Base-by-base conservation (phyloP, 2,797 vertebrate genomes). In the Poeciliopsis infans region DNA sequence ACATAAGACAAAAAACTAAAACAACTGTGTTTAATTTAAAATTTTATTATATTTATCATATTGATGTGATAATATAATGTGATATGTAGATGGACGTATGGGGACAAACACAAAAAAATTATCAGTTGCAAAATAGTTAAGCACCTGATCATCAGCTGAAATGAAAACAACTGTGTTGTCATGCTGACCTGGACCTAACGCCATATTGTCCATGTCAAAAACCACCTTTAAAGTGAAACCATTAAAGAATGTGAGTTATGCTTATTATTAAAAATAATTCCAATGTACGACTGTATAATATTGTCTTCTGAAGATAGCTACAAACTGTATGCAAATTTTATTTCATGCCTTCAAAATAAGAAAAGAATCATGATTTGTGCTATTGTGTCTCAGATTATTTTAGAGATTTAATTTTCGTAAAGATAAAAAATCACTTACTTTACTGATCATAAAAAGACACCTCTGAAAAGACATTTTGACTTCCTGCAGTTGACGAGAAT, bases 401-500 rank as follows among this genome's bases (percentile, higher is more conserved):
- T 15, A 31, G 6, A 33, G 2, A 33, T 61, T 61, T 31, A 61
- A 16, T 15, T 33, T 61, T 18, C 2, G 5, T n/a, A 28, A 25
- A 59, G 57, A 31, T 61, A 61, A 61, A 7, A 6, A 87, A 86
- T 89, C 86, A 87, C 86, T 85, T 86, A 91, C 75, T 85, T 84
- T 85, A 93, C 83, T 92, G 86, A 93, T 94, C 61, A 66, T 92
- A 89, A 59, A 59, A 28, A 15, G 75, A 92, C 88, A 93, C 85
- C 87, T 72, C 77, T 80, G 83, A 91, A 88, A 79, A 76, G 85
- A 89, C 83, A 91, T 72, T 78, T 90, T 91, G 79, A 89, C 89
- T 64, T 78, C 79, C 57, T 43, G 28, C 71, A 77, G 64, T 47
- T 75, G 43, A 80, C 5, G 70, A 86, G 83, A 88, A 4, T 57